Base-by-base conservation (phyloP, 2,797 vertebrate species). In the Platyrinchus mystaceus region DNA sequence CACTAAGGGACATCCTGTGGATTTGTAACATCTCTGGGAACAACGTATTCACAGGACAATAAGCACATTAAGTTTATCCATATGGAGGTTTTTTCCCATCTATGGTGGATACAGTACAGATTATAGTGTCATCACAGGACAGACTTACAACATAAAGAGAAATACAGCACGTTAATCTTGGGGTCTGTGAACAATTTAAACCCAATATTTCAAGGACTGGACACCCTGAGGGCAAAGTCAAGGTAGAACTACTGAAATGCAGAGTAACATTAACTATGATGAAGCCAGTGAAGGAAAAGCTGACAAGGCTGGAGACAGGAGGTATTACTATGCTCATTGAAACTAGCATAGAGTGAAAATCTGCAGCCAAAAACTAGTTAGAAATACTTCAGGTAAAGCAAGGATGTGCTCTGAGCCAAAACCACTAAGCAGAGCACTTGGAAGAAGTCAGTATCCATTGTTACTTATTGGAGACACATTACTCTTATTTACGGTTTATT, bases 371-470 rank as follows among this genome's bases (percentile, higher is more conserved):
- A 85, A 91, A 69, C 47, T 41, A 84, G 18, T 87, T 66, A 85
- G 44, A 87, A 89, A 87, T n/a, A 55, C 64, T 90, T 93, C 81
- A 83, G 62, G 71, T 68, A 95, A 89, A 91, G 20, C 55, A 89
- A 81, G 36, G 24, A 86, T 84, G 39, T 78, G 39, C 15, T 71
- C 12, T 68, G 53, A 81, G 82, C 23, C 55, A 71, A 86, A 94
- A 73, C 28, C 26, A 85, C 34, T 49, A 66, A 91, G 55, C 27
- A 81, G 46, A 71, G 62, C 1, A 2, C 78, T 92, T 87, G 59
- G 28, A 83, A 85, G 49, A 77, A 90, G 53, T 83, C 82, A 59
- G 41, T 78, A 92, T 68, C 75, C 60, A 36, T 93, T 71, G 75
- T 39, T 24, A 11, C 32, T 83, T 53, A 26, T 37, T 69, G 36